Evolutionary conservation across 2,797 vertebrate species (phyloP).

Genomic region (Cygnus olor): DNA sequence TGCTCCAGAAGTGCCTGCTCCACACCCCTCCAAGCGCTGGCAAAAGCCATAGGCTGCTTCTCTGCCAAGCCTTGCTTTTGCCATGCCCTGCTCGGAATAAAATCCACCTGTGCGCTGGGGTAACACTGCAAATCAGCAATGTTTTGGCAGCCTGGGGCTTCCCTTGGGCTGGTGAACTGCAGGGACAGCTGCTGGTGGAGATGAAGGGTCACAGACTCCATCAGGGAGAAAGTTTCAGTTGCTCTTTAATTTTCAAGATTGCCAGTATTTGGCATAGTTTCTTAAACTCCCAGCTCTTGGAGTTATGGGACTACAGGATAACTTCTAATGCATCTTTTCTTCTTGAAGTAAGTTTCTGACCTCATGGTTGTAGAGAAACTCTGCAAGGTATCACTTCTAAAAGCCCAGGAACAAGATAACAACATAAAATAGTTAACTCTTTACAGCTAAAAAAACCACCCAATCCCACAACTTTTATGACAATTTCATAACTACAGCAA

Average conservation of each 20-base stretch:
- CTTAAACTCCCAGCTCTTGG: not conserved
- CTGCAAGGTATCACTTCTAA: not conserved
- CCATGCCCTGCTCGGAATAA: not conserved
- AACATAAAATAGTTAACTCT: not conserved
- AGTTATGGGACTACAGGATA: not conserved
- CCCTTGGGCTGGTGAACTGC: fast-evolving
- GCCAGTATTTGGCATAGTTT: not conserved
- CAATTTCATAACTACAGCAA: not conserved
- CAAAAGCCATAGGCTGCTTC: not conserved
- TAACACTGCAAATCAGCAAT: not conserved
- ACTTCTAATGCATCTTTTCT: not conserved
- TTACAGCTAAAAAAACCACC: not conserved
- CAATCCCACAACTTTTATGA: not conserved
- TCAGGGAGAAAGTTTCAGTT: not conserved
- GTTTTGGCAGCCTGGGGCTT: not conserved
- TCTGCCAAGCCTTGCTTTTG: not conserved
- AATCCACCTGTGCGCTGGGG: not conserved
- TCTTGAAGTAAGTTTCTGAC: not conserved
- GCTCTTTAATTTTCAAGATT: not conserved
- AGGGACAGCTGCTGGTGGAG: not conserved
- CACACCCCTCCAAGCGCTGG: not conserved
- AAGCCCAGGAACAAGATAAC: not conserved
- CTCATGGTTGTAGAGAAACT: not conserved
- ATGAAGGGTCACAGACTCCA: not conserved
- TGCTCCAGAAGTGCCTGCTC: not conserved